These are phyloP conservation scores for Strigamia maritima DNA, from an alignment of 2,888 invertebrate species.

Conservation along the genomic window DNA sequence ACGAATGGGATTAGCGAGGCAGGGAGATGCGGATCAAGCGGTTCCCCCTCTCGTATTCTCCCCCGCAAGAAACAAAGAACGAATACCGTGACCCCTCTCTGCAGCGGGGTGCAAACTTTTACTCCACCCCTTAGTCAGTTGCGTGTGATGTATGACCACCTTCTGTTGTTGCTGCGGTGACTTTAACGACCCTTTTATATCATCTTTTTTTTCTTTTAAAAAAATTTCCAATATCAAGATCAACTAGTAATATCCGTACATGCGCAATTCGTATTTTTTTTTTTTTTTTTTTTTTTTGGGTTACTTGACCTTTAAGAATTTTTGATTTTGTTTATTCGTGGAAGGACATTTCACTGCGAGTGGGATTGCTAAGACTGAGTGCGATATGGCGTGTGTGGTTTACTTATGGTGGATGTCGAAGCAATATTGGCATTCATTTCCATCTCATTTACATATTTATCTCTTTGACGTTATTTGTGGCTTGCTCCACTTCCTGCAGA, in stretches of 20 bases:
- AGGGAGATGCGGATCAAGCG: slow-evolving; percentile 29
- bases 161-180: slow-evolving; percentile 3
- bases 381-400: slow-evolving; percentile 36
- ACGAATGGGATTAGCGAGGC: slow-evolving; percentile 36
- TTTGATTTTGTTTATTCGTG: background rate
- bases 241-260: too few relatives aligned
- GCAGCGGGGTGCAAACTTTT: slow-evolving; percentile 22
- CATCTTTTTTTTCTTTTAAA: background rate
- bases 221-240: too few relatives aligned
- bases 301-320: background rate
- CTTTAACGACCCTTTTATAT: background rate
- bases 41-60: slow-evolving; percentile 24
- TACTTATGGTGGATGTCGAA: slow-evolving; percentile 39
- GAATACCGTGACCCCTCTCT: slow-evolving; percentile 27
- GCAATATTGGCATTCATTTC: slow-evolving; percentile 40
- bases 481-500: slow-evolving; percentile 40
- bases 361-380: background rate
- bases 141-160: slow-evolving; percentile 15
- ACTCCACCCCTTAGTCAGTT: slow-evolving; percentile 8
- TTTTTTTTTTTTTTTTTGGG: background rate
- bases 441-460: slow-evolving; percentile 41
- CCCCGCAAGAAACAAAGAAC: slow-evolving; percentile 29
- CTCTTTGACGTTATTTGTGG: slow-evolving; percentile 40
- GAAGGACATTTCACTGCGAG: background rate
- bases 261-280: background rate